Base-by-base conservation (phyloP, 2,888 invertebrate species). In the Conus canariensis region DNA sequence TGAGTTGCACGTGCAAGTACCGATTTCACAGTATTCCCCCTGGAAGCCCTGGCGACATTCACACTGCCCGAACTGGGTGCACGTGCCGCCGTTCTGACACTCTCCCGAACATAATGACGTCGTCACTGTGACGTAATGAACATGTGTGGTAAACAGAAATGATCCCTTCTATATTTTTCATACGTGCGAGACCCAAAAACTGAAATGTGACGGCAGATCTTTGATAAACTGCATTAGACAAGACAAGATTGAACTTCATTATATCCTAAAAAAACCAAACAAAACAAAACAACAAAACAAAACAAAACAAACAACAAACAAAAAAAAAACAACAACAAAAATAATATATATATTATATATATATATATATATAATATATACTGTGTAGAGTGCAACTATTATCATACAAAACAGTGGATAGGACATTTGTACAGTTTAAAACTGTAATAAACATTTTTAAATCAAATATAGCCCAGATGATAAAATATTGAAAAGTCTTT, bases 21-120 rank as follows among this genome's bases (percentile, higher is more conserved):
- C 98, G 95, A 98, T 98, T 97, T 99, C 98, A 96, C 99, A 99
- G 96, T 98, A 98, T 96, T 98, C 97, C 16, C 99, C 99, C 92
- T 97, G 97, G 94, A 98, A 98, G 12, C 98, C 98, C 85, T 97
- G 97, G 7, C 98, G 98, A 96, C 99, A 99, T 92, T 98, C 97
- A 96, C 99, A 99, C 95, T 98, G 97, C 96, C 99, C 98, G 91
- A 98, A 98, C 77, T 98, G 98, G 94, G 97, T 98, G 96, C 99
- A 99, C 90, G 98, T 97, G 0, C 99, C 99, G 22, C 98, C 98
- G 96, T 98, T 98, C 94, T 98, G 97, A 96, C 99, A 99, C 6
- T 98, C 98, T 94, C 99, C 98, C 93, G 98, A 97, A 96, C 98
- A 98, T 97, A 98, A 98, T 45, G 98, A 98, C 98, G 96, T 94